Evolutionary conservation across 92 coral and sea anemone genomes (phyloP).

Genomic region (Plumapathes pennacea): DNA sequence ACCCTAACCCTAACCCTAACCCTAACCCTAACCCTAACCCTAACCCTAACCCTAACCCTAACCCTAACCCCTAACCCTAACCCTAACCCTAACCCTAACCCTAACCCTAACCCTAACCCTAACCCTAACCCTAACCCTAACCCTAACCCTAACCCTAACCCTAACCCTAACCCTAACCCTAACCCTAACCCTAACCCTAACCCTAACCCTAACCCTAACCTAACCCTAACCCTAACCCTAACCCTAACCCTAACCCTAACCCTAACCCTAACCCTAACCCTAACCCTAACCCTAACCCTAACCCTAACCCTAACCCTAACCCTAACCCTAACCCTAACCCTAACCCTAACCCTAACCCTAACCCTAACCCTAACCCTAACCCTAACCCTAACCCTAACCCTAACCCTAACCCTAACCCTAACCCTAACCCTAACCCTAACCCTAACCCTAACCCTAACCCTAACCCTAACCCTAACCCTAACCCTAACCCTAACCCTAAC

Average conservation of each 20-base stretch:
- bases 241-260: conserved; percentile 34
- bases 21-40: conserved; percentile 27
- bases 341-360: conserved; percentile 18
- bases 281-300: conserved; percentile 16
- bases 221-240: conserved; percentile 26
- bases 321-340: conserved; percentile 21
- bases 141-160: conserved; percentile 41
- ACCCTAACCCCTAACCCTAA: conserved; percentile 30
- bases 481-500: not conserved
- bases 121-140: conserved; percentile 41
- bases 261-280: conserved; percentile 3
- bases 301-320: conserved; percentile 22
- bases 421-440: conserved; percentile 15
- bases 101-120: conserved; percentile 36
- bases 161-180: conserved; percentile 38
- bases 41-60: conserved; percentile 11
- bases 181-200: conserved; percentile 36
- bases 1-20: conserved; percentile 33
- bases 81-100: conserved; percentile 24
- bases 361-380: conserved; percentile 13
- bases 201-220: conserved; percentile 23
- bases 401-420: not conserved
- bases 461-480: conserved; percentile 20
- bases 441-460: not conserved
- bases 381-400: conserved; percentile 12